A percentile compares a stretch with the other conserved stretches of the same genome.
Evolutionary conservation across 1,140 invertebrate species (phyloP).

Genomic region (Eciton burchellii): DNA sequence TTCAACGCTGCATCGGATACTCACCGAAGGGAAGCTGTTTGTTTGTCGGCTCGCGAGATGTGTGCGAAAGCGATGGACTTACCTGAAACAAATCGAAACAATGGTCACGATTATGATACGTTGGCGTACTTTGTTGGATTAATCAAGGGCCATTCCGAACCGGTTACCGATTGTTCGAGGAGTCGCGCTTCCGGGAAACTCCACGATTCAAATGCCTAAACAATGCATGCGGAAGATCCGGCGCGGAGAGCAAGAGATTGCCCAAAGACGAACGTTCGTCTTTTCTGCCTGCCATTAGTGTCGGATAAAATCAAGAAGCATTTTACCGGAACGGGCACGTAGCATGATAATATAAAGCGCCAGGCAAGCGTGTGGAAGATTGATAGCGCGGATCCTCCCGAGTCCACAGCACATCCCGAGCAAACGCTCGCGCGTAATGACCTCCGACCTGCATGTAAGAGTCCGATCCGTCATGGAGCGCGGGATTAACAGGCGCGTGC

Average conservation of each 20-base stretch:
- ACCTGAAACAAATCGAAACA: slow-evolving; percentile 64
- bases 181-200: slow-evolving; percentile 28
- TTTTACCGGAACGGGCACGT: slow-evolving; percentile 67
- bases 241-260: slow-evolving; percentile 32
- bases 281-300: slow-evolving; percentile 65
- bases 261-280: slow-evolving; percentile 69
- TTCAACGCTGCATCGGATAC: slow-evolving; percentile 6
- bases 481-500: slow-evolving; percentile 11
- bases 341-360: slow-evolving; percentile 59
- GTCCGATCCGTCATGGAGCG: slow-evolving; percentile 57
- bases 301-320: slow-evolving; percentile 65
- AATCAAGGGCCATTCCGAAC: not conserved
- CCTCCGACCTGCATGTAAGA: slow-evolving; percentile 58
- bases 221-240: slow-evolving; percentile 37
- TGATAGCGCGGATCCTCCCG: slow-evolving; percentile 14
- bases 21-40: slow-evolving; percentile 24
- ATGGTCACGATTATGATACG: not conserved
- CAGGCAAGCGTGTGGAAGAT: not conserved
- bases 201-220: slow-evolving; percentile 30
- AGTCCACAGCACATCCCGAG: not conserved
- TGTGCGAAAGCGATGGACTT: slow-evolving; percentile 40
- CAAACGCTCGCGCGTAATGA: slow-evolving; percentile 62
- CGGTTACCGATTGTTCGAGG: slow-evolving; percentile 24
- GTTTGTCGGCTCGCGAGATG: not conserved
- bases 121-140: too few species aligned